Conservation (phyloP, 1,140 invertebrate genomes). For the Pteromalus puparum region DNA sequence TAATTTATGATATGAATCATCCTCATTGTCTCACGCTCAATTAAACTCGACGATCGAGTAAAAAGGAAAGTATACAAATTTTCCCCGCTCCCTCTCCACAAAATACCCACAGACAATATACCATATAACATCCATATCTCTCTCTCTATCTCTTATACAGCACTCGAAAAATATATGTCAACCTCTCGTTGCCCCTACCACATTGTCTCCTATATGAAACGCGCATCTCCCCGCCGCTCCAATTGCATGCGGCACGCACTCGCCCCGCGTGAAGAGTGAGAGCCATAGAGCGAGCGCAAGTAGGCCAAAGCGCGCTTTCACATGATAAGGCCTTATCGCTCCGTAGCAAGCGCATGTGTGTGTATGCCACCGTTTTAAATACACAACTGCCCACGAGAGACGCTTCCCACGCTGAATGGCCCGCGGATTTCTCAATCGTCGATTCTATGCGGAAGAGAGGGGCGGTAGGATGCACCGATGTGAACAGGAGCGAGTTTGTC, state of each 20-base stretch:
- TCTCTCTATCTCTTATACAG: not conserved
- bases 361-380: not conserved
- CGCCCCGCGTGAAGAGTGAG: slow-evolving; percentile 9
- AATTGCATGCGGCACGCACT: slow-evolving; percentile 49
- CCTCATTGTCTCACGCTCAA: no score
- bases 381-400: slow-evolving; percentile 36
- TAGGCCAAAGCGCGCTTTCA: slow-evolving; percentile 68
- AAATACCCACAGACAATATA: not conserved
- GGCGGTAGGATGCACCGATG: not conserved
- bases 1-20: no score
- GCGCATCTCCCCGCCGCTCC: slow-evolving; percentile 21
- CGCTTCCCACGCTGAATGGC: not conserved
- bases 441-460: not conserved
- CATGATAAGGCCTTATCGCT: slow-evolving; percentile 69
- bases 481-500: not conserved
- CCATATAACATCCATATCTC: not conserved
- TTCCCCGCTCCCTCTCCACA: not conserved
- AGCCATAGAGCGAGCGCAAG: slow-evolving; percentile 58
- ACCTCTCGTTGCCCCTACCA: slow-evolving; percentile 18
- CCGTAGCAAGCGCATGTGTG: slow-evolving; percentile 51
- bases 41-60: not conserved
- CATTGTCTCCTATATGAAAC: not conserved
- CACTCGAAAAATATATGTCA: slow-evolving; percentile 34
- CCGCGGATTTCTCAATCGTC: slow-evolving; percentile 10
- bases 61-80: not conserved